Evolutionary conservation across 2,113 vertebrate species (phyloP), one percentile per base, ranked within the genome.

Genomic region (Barnardius zonarius): DNA sequence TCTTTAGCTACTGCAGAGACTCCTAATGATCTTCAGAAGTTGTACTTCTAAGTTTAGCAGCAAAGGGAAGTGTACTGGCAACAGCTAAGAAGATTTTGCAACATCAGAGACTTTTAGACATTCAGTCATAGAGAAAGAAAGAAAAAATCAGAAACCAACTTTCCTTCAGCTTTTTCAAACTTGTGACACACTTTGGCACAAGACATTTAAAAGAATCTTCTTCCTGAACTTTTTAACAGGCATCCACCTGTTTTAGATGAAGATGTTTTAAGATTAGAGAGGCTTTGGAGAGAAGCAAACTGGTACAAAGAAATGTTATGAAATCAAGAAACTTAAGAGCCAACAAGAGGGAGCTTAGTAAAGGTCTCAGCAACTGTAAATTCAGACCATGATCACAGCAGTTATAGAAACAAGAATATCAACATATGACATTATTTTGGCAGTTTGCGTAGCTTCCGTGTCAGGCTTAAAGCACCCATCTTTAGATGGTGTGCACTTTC

Each of bases 381-480:
- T n/a, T 62, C 64, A 73, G 63, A 73, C 25, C 9, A 76, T 5
- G 23, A 52, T 39, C 17, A n/a, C 37, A 70, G 37, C 41, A 70
- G 14, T 4, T 57, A 14, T 6, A 83, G 83, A 74, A 73, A 61
- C 43, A 63, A 55, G 63, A 67, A 61, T 11, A 61, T 2, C 23
- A 44, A 10, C 39, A 16, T 41, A 28, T 52, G 73, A 49, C 7
- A 61, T 59, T 69, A 83, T 78, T 84, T 66, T 85, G 23, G n/a
- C 18, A 64, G 24, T 28, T 80, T 68, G 30, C 0, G 0, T 20
- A 57, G 35, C 72, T 89, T 64, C 57, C 7, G 64, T 2, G 17
- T 46, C 39, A 48, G 68, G 12, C 25, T 72, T 82, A 82, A 70
- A 84, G 44, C 14, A 3, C 20, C 14, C 33, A 16, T 16, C 68